These are phyloP conservation scores for Drosophila elegans DNA, from an alignment of 1,140 invertebrate genomes.

Conservation along the genomic window DNA sequence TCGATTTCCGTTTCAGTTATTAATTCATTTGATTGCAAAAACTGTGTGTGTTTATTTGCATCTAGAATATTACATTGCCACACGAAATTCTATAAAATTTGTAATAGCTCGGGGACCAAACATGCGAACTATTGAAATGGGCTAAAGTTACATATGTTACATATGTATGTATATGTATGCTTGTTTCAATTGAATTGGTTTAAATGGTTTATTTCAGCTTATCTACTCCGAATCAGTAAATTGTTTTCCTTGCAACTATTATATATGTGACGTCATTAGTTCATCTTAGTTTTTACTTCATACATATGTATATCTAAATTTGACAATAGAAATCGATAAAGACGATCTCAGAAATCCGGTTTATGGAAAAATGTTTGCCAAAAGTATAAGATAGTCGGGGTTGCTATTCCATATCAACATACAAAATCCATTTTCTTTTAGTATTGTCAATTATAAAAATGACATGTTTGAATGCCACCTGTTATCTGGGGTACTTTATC, in stretches of 20 bases:
- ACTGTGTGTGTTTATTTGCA: too few relatives aligned
- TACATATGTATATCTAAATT: not conserved
- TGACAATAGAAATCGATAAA: not conserved
- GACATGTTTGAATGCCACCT: conserved; percentile 13
- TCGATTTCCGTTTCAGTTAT: too few relatives aligned
- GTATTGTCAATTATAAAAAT: not conserved
- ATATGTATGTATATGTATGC: too few relatives aligned
- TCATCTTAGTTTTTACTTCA: not conserved
- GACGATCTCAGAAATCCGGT: conserved; percentile 8
- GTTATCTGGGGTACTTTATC: conserved; percentile 14
- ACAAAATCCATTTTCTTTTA: not conserved
- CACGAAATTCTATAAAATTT: conserved; percentile 5
- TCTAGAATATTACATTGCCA: not conserved
- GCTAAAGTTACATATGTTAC: too few relatives aligned
- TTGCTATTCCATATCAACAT: not conserved
- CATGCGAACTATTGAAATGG: not conserved
- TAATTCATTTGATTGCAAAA: too few relatives aligned
- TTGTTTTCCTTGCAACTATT: not conserved
- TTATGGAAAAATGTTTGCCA: not conserved
- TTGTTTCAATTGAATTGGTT: too few relatives aligned
- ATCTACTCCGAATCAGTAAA: too few relatives aligned
- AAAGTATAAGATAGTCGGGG: not conserved
- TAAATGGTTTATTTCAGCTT: too few relatives aligned
- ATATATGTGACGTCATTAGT: not conserved
- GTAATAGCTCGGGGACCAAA: not conserved